phyloP scores from a whole-genome alignment of 2,113 vertebrate genomes.

The Sturnira hondurensis region DNA sequence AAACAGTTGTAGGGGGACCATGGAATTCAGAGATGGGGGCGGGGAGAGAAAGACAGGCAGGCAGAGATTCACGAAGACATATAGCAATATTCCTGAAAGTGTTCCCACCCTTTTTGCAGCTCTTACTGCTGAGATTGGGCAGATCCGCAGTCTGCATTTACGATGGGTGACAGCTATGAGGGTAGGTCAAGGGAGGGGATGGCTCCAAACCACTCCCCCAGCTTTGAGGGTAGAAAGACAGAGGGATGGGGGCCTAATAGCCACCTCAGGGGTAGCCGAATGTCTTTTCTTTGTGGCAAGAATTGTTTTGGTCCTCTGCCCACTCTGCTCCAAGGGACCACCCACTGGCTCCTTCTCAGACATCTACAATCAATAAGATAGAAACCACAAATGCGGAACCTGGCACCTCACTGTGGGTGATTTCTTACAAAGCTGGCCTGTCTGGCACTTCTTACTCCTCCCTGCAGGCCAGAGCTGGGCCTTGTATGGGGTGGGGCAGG shows the following conservation, averaged over 20 bases:
- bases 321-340: neutral
- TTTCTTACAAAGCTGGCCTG: neutral
- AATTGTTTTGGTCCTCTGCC: too few relatives aligned
- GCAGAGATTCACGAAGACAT: accelerated
- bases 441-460: neutral
- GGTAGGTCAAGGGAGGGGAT: too few relatives aligned
- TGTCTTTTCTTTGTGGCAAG: neutral
- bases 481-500: neutral
- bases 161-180: too few relatives aligned
- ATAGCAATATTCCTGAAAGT: accelerated
- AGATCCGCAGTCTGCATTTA: too few relatives aligned
- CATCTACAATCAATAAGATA: neutral
- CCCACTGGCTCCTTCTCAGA: neutral
- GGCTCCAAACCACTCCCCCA: neutral
- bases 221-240: neutral
- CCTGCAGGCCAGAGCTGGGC: neutral
- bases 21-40: neutral
- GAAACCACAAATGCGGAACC: neutral
- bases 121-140: neutral
- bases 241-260: too few relatives aligned
- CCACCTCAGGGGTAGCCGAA: neutral
- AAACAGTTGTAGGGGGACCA: neutral
- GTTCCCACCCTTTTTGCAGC: accelerated
- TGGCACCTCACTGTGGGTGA: neutral
- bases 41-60: neutral